Evolutionary conservation across 2,797 vertebrate genomes (phyloP).

Genomic region (Neoniphon sammara): DNA sequence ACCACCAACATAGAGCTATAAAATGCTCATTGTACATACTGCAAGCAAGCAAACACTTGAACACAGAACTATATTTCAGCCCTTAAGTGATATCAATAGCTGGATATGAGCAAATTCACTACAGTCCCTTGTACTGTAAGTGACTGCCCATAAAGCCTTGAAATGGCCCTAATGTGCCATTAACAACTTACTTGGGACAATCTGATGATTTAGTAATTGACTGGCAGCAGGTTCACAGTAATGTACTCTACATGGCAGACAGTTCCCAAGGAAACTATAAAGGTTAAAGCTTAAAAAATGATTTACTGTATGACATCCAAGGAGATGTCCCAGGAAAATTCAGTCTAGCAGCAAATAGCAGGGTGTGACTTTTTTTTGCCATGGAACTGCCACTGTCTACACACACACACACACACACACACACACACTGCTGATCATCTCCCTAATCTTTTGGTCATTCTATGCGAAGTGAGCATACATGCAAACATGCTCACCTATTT

Average conservation of each 20-base stretch:
- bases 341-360: constrained; percentile 19
- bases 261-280: constrained; percentile 32
- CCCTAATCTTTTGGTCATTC: too few species aligned
- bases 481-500: not conserved
- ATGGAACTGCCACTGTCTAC: not conserved
- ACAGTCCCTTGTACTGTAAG: constrained; percentile 38
- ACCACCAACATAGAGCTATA: too few species aligned
- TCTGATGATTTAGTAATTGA: constrained; percentile 43
- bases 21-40: too few species aligned
- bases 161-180: constrained; percentile 39
- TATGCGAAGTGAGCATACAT: too few species aligned
- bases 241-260: constrained; percentile 32
- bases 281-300: constrained; percentile 25
- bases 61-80: not conserved
- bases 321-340: constrained; percentile 9
- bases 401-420: not conserved
- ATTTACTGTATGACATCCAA: constrained; percentile 14
- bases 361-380: constrained; percentile 19
- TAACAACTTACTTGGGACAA: constrained; percentile 45
- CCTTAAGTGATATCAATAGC: constrained; percentile 19
- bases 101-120: constrained; percentile 22
- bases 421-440: too few species aligned
- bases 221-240: constrained; percentile 35
- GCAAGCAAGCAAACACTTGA: too few species aligned
- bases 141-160: constrained; percentile 33